Conservation (phyloP, 2,888 invertebrate genomes). For the Prenolepis imparis region DNA sequence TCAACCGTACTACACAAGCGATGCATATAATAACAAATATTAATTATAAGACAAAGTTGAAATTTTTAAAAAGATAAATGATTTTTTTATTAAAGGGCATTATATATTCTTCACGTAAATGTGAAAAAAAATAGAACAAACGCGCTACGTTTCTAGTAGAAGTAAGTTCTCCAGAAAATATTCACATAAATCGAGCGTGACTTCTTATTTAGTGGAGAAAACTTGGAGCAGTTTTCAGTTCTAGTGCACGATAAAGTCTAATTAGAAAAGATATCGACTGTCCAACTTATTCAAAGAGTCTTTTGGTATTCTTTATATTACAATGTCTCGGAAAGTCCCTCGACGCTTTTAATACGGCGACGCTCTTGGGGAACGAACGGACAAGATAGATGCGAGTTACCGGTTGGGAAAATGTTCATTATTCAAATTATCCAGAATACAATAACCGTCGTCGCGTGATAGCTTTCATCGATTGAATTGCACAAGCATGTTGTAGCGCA, state of each 20-base stretch:
- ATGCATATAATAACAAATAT: not conserved
- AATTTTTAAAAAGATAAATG: not conserved
- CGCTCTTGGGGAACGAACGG: constrained; percentile 55
- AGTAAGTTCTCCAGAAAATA: constrained; percentile 35
- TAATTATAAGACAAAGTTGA: not conserved
- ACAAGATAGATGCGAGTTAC: constrained; percentile 21
- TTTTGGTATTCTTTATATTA: constrained; percentile 77
- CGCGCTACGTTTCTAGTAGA: constrained; percentile 11
- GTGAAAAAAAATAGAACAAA: constrained; percentile 27
- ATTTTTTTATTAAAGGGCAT: constrained; percentile 23
- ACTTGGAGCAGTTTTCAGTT: constrained; percentile 70
- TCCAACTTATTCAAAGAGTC: constrained; percentile 61
- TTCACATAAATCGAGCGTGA: constrained; percentile 50
- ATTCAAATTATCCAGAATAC: constrained; percentile 42
- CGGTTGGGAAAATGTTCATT: constrained; percentile 42
- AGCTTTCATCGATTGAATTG: constrained; percentile 41
- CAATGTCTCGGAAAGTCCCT: constrained; percentile 71
- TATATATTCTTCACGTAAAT: constrained; percentile 30
- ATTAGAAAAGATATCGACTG: constrained; percentile 81
- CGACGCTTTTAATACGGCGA: constrained; percentile 56
- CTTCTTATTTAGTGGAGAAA: constrained; percentile 59
- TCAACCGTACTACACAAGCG: not conserved
- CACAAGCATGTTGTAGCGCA: constrained; percentile 7
- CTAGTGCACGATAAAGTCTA: constrained; percentile 73
- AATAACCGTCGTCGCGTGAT: constrained; percentile 41